A percentile compares a stretch with the other conserved stretches of the same genome.
These are phyloP conservation scores for Climacteris rufus DNA, from an alignment of 2,113 vertebrate genomes.

Conservation along the genomic window DNA sequence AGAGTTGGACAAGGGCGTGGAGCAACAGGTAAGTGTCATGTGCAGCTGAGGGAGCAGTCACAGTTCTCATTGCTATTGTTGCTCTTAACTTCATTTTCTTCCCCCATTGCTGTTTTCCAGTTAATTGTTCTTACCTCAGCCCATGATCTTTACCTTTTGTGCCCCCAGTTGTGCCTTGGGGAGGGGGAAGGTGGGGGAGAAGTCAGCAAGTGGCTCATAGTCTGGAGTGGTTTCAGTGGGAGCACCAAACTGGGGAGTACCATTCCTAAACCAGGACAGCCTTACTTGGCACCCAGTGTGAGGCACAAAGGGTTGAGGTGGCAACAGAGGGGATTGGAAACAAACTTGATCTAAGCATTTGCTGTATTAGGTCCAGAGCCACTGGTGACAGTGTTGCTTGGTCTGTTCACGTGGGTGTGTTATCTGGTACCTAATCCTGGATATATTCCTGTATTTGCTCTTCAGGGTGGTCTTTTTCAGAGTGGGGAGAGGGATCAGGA, in stretches of 20 bases:
- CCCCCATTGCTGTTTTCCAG: background rate
- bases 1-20: rapidly evolving
- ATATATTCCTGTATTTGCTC: background rate
- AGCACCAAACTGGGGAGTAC: background rate
- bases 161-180: background rate
- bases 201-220: background rate
- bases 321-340: background rate
- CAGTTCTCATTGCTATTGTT: background rate
- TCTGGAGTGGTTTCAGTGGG: background rate
- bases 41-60: background rate
- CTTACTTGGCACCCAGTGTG: background rate
- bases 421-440: background rate
- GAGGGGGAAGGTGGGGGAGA: background rate
- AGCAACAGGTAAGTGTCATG: background rate
- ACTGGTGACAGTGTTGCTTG: background rate
- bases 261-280: background rate
- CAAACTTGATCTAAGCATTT: background rate
- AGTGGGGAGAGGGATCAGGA: background rate
- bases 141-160: background rate
- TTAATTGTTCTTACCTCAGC: background rate
- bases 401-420: background rate
- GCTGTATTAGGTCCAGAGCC: background rate
- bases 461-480: background rate
- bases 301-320: background rate
- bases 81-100: background rate